These are phyloP conservation scores for Amphiura filiformis DNA, from an alignment of 35 echinoderm and acorn worm genomes.

Conservation along the genomic window DNA sequence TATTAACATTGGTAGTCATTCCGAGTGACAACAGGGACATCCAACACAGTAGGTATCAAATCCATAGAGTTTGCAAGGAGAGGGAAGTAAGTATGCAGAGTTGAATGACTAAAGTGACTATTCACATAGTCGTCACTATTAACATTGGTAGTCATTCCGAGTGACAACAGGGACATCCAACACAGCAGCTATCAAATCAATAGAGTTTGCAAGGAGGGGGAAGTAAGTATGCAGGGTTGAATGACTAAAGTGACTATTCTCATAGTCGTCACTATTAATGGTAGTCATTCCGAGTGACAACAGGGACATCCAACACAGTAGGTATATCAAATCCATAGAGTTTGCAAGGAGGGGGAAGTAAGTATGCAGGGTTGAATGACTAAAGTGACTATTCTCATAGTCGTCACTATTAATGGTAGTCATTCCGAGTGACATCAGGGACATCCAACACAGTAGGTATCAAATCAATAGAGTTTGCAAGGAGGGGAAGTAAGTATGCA, in stretches of 20 bases:
- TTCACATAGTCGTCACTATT: too few species aligned
- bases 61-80: constrained; percentile 97
- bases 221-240: constrained; percentile 92
- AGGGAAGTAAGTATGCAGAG: constrained; percentile 90
- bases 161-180: constrained; percentile 34
- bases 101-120: too few species aligned
- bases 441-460: constrained; percentile 77
- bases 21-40: constrained; percentile 10
- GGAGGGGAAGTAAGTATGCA: too few species aligned
- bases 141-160: too few species aligned
- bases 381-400: too few species aligned
- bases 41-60: constrained; percentile 88
- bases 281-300: constrained; percentile 28
- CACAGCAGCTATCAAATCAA: constrained; percentile 91
- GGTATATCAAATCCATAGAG: constrained; percentile 95
- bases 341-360: constrained; percentile 96
- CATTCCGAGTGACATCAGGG: too few species aligned
- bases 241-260: too few species aligned
- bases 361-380: too few species aligned
- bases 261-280: too few species aligned
- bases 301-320: constrained; percentile 56
- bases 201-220: constrained; percentile 94
- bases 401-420: too few species aligned
- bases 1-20: too few species aligned
- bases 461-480: constrained; percentile 98